Evolutionary conservation across 2,888 invertebrate genomes (phyloP), one percentile per base, ranked within the genome.

Genomic region (Encarsia formosa): DNA sequence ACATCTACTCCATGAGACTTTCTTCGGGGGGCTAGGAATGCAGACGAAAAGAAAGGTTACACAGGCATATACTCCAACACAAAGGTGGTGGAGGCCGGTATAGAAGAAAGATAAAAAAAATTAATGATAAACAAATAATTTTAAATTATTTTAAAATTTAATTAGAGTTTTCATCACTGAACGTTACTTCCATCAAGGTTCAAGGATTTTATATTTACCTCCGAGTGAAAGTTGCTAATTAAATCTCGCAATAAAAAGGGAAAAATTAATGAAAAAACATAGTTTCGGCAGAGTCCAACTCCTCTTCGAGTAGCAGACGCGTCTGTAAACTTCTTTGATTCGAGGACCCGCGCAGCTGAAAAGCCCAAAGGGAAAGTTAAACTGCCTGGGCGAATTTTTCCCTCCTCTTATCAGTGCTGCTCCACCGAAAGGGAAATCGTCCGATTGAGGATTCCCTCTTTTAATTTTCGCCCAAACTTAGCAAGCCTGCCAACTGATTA

Each of bases 311-410:
- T 1, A 20, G 9, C 35, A 44, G 23, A 16, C 44, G 34, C n/a
- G 42, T 16, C 18, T 22, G 20, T 37, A 40, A 48, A 34, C 19
- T 41, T 41, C 46, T 48, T 52, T 56, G 49, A 56, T 52, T 49
- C 42, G 41, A 47, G 40, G 26, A 26, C 11, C 6, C 26, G 26
- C 45, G 20, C 29, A 29, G 19, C 38, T 37, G 35, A 23, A 39
- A 22, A 50, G 45, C 16, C 41, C 29, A 41, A 41, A 31, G 46
- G 44, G 18, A 31, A 56, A 49, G 52, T 52, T 56, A 43, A 56
- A 53, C 52, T 56, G 41, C 47, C 31, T 23, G 42, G 32, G 24
- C n/a, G n/a, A n/a, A 22, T 46, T 46, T 29, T n/a, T 49, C 20
- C 26, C 41, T 49, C 47, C 43, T 39, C 44, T 53, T 43, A 34